A percentile compares a stretch with the other conserved stretches of the same genome.
phyloP scores from a whole-genome alignment of 2,797 vertebrate genomes.

The Gallinago solitaria region DNA sequence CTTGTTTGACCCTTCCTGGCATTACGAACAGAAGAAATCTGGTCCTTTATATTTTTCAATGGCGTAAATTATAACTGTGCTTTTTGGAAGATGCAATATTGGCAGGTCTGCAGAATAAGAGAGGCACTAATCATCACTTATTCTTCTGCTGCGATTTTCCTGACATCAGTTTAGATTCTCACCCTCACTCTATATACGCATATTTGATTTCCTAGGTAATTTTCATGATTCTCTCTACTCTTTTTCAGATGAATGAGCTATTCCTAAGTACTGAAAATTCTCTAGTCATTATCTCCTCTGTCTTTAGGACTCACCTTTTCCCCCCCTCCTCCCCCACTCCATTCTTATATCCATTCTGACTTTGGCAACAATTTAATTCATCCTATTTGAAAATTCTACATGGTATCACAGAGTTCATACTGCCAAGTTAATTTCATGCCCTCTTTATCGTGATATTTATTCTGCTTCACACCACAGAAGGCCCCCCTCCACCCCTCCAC shows the following conservation, averaged over 20 bases:
- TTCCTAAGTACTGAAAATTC: neutral
- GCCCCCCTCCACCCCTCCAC: neutral
- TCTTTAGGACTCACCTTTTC: neutral
- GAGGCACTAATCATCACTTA: conserved; percentile 51
- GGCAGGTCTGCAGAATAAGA: conserved; percentile 35
- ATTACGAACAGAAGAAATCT: conserved; percentile 15
- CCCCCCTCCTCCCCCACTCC: neutral
- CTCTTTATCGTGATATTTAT: conserved; percentile 19
- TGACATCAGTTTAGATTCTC: conserved; percentile 32
- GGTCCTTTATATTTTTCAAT: conserved; percentile 47
- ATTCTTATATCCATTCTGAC: neutral
- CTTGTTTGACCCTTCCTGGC: conserved; percentile 29
- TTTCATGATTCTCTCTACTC: neutral
- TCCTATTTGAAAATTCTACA: neutral
- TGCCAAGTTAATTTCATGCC: neutral
- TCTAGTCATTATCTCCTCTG: neutral
- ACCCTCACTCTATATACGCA: neutral
- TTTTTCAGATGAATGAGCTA: conserved; percentile 17
- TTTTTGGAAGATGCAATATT: conserved; percentile 12
- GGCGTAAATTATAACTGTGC: neutral
- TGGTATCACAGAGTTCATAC: neutral
- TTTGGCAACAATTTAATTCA: conserved; percentile 24
- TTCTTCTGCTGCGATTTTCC: conserved; percentile 20
- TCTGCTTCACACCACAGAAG: conserved; percentile 8
- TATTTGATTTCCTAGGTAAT: conserved; percentile 52